Evolutionary conservation across 2,888 invertebrate genomes (phyloP).

Genomic region (Metalampra italica): DNA sequence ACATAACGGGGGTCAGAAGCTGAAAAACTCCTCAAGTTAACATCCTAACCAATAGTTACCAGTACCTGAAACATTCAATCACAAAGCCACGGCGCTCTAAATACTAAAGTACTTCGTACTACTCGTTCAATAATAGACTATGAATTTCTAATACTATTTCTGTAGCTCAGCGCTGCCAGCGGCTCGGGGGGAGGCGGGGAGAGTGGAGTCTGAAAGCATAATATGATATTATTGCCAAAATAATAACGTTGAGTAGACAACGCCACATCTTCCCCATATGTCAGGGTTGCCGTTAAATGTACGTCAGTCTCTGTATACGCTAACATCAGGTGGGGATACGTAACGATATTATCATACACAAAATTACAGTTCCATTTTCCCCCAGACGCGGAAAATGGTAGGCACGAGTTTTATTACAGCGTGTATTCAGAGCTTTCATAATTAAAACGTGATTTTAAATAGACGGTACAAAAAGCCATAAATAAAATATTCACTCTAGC

Average conservation of each 20-base stretch:
- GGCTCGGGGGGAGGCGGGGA: conserved; percentile 24
- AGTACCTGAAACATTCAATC: conserved; percentile 15
- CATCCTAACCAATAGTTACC: too few relatives aligned
- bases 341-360: background rate
- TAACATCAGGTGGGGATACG: background rate
- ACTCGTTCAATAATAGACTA: conserved; percentile 57
- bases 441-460: background rate
- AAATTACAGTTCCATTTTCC: background rate
- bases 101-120: conserved; percentile 30
- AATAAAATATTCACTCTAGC: too few relatives aligned
- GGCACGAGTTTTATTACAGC: background rate
- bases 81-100: conserved; percentile 7
- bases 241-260: conserved; percentile 52
- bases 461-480: too few relatives aligned
- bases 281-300: conserved; percentile 29
- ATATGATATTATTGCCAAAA: conserved; percentile 67
- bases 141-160: conserved; percentile 67
- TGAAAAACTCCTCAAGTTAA: too few relatives aligned
- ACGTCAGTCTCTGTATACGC: conserved; percentile 1
- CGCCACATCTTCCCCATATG: conserved; percentile 28
- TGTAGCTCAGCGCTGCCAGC: conserved; percentile 51
- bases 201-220: conserved; percentile 47
- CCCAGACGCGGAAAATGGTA: background rate
- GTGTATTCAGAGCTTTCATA: background rate
- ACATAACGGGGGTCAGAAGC: too few relatives aligned